Base-by-base conservation (phyloP, 2,888 invertebrate species). In the Idaea biselata region DNA sequence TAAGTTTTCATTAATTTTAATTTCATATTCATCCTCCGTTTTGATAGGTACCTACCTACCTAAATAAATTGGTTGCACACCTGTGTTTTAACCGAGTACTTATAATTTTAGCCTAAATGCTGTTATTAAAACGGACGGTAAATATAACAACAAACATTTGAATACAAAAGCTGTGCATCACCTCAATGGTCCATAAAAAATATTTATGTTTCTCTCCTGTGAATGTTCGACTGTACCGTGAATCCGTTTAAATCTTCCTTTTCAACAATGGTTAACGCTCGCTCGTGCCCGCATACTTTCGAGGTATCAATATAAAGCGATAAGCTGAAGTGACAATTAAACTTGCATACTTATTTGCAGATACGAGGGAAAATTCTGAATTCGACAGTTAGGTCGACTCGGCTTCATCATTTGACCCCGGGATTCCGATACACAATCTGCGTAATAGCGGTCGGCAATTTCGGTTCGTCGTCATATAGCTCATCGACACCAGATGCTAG, bases 351-450 rank as follows among this genome's bases (percentile, higher is more conserved):
- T 64, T 73, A 25, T 72, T 82, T 68, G 60, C 93, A 96, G 96
- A 95, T 97, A 72, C 95, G 95, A 73, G 96, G 96, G 2, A 96
- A 95, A 86, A 93, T 95, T 72, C 86, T 97, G 72, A 96, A 96
- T 75, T 94, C 96, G 54, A 94, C 94, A 60, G 94, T 95, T 0
- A 94, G 97, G 73, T 95, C 96, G 11, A 94, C 96, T 64, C 95
- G 95, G 84, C 93, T 98, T 60, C 94, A 94, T 63, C 95, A 95
- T 79, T 92, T 98, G 70, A 94, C 94, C 67, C 95, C 97, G 3
- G 97, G 96, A 77, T 96, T 96, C 2, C 94, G 95, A 70, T 98
- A 98, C 87, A 94, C 95, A 67, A 96, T 98, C 77, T 98, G 98
- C 87, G 97, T 98, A 61, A 93, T 97, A 76, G 97, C 97, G n/a